These are phyloP conservation scores for Falco columbarius DNA, from an alignment of 2,797 vertebrate species.

Conservation along the genomic window DNA sequence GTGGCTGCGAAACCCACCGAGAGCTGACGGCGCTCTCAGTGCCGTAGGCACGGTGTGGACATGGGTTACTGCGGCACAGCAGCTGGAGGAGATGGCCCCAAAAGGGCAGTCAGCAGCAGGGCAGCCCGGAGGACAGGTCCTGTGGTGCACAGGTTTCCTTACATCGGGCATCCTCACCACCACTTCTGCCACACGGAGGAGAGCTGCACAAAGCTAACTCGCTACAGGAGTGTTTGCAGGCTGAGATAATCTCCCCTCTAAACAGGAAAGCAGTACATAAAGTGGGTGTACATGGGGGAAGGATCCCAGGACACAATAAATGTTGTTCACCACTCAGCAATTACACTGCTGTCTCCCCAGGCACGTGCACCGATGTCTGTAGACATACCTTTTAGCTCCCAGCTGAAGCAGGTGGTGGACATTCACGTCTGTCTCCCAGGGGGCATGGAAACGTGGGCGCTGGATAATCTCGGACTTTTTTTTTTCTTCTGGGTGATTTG, in stretches of 20 bases:
- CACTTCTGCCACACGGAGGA: background rate
- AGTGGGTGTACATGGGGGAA: background rate
- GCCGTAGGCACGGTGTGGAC: fast-evolving
- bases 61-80: fast-evolving
- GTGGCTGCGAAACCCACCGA: fast-evolving
- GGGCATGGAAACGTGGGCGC: background rate
- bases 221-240: background rate
- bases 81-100: background rate
- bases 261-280: background rate
- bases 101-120: background rate
- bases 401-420: fast-evolving
- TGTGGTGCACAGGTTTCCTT: background rate
- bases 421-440: background rate
- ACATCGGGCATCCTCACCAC: background rate
- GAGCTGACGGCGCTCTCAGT: background rate
- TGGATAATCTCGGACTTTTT: background rate
- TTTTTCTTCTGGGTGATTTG: background rate
- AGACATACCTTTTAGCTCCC: background rate
- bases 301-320: background rate
- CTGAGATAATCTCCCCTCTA: background rate
- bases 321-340: background rate
- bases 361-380: fast-evolving
- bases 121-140: background rate
- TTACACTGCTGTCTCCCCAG: background rate
- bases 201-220: background rate